phyloP scores from a whole-genome alignment of 2,888 invertebrate species.

The Rhodophaea formosa region DNA sequence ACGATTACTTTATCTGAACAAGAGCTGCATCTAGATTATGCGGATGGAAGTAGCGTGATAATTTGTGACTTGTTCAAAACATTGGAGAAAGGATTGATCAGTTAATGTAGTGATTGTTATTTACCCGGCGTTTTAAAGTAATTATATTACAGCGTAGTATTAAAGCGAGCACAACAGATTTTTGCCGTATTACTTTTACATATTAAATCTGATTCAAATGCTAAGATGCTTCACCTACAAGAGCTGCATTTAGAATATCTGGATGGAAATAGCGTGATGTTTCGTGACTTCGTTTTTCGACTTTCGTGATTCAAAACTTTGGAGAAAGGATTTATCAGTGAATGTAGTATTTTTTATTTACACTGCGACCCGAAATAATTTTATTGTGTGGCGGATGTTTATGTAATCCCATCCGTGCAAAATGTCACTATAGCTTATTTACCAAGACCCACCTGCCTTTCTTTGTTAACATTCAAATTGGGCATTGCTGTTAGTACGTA shows the following conservation, averaged over 20 bases:
- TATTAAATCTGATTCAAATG: too few species aligned
- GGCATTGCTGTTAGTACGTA: too few species aligned
- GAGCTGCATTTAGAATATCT: too few species aligned
- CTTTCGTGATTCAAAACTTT: too few species aligned
- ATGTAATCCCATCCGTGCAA: slow-evolving; percentile 41
- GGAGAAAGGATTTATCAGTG: background rate
- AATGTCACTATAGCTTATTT: slow-evolving; percentile 56
- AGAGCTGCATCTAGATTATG: slow-evolving; percentile 37
- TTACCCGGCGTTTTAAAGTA: too few species aligned
- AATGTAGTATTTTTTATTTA: background rate
- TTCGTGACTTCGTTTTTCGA: too few species aligned
- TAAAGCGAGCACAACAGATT: too few species aligned
- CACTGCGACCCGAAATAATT: too few species aligned
- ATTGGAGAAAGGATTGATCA: background rate
- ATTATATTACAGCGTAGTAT: too few species aligned
- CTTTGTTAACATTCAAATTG: slow-evolving; percentile 28
- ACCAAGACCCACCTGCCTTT: slow-evolving; percentile 45
- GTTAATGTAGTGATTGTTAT: background rate
- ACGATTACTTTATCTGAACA: slow-evolving; percentile 59
- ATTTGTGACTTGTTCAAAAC: slow-evolving; percentile 3
- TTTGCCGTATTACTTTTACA: too few species aligned
- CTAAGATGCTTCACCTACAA: too few species aligned
- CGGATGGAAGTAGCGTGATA: slow-evolving; percentile 36
- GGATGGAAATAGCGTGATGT: too few species aligned
- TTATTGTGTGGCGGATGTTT: slow-evolving; percentile 29